Evolutionary conservation across 2,797 vertebrate species (phyloP).

Genomic region (Rhinella marina): DNA sequence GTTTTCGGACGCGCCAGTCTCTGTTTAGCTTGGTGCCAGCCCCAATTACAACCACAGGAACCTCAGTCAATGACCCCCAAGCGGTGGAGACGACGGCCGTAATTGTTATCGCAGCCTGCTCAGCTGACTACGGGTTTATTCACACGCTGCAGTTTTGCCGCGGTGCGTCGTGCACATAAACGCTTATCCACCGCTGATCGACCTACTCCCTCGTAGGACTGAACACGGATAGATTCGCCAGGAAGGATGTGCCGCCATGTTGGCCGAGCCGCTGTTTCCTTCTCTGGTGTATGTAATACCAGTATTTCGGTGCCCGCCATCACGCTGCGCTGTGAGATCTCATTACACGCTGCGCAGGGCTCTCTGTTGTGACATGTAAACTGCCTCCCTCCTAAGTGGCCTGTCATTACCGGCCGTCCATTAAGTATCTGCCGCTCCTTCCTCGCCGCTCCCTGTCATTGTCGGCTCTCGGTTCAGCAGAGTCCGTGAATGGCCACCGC

Average conservation of each 20-base stretch:
- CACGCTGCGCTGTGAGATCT: constrained; percentile 19
- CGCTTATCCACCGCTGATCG: no score
- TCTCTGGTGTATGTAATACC: no score
- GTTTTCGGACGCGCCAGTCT: neutral
- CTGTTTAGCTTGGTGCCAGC: neutral
- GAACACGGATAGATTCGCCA: no score
- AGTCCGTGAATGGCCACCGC: constrained; percentile 35
- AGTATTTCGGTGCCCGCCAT: neutral
- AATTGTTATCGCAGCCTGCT: constrained; percentile 6
- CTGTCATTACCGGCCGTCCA: constrained; percentile 57
- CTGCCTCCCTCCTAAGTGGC: constrained; percentile 48
- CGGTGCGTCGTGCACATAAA: no score
- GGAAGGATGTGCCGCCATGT: no score
- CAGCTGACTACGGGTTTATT: neutral
- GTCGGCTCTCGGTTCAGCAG: constrained; percentile 51
- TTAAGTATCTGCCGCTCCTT: neutral
- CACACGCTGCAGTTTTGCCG: no score
- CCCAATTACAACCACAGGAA: neutral
- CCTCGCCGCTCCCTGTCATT: constrained; percentile 63
- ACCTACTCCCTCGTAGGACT: no score
- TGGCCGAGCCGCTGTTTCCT: no score
- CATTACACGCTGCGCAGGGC: constrained; percentile 51
- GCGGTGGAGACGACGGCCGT: neutral
- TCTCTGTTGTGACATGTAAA: constrained; percentile 55
- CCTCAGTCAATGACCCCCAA: constrained; percentile 3